Base-by-base conservation (phyloP, 2,888 invertebrate genomes). In the Eilema griseolum region DNA sequence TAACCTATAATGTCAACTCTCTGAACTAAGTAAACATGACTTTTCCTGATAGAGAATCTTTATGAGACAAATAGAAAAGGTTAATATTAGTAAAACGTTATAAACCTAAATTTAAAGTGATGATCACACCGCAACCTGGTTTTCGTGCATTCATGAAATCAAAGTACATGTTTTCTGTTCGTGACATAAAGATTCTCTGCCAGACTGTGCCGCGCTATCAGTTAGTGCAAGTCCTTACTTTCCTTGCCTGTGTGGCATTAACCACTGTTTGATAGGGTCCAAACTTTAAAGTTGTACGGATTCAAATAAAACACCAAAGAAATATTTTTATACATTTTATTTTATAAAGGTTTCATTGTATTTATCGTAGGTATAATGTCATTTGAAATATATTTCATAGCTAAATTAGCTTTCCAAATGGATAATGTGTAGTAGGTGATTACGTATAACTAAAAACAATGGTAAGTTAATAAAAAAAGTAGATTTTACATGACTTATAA, bases 341-440 rank as follows among this genome's bases (percentile, higher is more conserved):
- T 93, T 93, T 92, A 93, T 93, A 94, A 94, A 93, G 88, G 91
- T 93, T 95, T 94, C 90, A 93, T 92, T 92, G 92, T 93, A 91
- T 93, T 91, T 91, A 92, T 91, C 88, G 90, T 93, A 94, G 92
- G 92, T 93, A 92, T 92, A 93, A 93, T 94, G 93, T 94, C 91
- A 92, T 92, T 93, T 93, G 88, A 90, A 92, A 90, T 89, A 92
- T 92, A 92, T 89, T 92, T 91, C 88, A 91, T 90, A 86, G 91
- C 90, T 90, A 89, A 87, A 90, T 87, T 89, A 92, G 91, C 90
- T 91, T 91, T 91, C 84, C 86, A 87, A 90, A 89, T 89, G 87
- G 87, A 91, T 92, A 92, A 94, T 95, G 95, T 95, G 95, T 95
- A 95, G 95, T 91, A 94, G 94, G 95, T 92, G 88, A 91, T 92